Evolutionary conservation across 2,797 vertebrate species (phyloP).

Genomic region (Zenarchopterus dispar): DNA sequence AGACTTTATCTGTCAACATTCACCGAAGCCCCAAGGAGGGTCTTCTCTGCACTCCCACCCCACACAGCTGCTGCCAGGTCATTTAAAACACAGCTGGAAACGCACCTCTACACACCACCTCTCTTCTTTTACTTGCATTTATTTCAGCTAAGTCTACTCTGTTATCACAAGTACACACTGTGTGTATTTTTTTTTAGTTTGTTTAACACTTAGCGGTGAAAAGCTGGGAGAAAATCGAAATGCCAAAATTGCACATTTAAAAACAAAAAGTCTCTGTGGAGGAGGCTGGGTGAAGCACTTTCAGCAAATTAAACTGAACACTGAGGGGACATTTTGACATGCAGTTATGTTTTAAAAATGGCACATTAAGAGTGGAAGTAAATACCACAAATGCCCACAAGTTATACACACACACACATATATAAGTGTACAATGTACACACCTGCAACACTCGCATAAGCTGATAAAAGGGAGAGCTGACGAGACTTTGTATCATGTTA

Average conservation of each 20-base stretch:
- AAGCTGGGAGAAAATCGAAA: conserved; percentile 42
- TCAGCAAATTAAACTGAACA: conserved; percentile 41
- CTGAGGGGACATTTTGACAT: conserved; percentile 38
- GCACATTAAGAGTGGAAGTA: conserved; percentile 21
- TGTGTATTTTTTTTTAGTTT: conserved; percentile 17
- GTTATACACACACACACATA: conserved; percentile 5
- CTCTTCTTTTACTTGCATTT: conserved; percentile 10
- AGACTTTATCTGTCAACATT: conserved; percentile 97
- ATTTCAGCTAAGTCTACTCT: conserved; percentile 17
- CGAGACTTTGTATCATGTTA: conserved; percentile 53
- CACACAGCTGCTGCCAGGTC: conserved; percentile 98
- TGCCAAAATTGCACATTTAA: conserved; percentile 62
- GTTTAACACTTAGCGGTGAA: conserved; percentile 36
- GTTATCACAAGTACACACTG: conserved; percentile 15
- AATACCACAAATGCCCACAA: conserved; percentile 72
- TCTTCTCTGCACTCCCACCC: conserved; percentile 91
- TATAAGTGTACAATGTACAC: conserved; percentile 34
- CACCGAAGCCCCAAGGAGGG: conserved; percentile 91
- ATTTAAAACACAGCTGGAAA: conserved; percentile 80
- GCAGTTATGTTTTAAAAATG: conserved; percentile 37
- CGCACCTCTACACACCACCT: conserved; percentile 35
- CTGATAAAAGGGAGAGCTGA: conserved; percentile 39
- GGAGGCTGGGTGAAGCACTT: conserved; percentile 58
- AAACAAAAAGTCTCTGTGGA: conserved; percentile 45
- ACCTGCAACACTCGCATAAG: conserved; percentile 41